Evolutionary conservation across 2,888 invertebrate genomes (phyloP), one percentile per base, ranked within the genome.

Genomic region (Tromatobia lineatoria): DNA sequence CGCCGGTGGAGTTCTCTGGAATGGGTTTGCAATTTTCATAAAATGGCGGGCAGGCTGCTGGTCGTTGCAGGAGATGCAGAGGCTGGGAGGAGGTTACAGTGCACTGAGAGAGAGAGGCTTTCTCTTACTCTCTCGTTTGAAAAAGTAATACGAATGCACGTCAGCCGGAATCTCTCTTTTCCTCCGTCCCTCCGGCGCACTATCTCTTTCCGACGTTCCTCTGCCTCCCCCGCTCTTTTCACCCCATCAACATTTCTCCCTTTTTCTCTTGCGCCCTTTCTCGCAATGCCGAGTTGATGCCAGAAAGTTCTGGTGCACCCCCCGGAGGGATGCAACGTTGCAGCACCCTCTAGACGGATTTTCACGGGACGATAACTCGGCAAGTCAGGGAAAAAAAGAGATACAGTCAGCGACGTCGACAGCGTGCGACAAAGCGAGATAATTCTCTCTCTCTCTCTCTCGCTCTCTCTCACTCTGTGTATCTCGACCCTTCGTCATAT

Each of bases 11-110:
- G 42, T 34, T 45, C 54, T 18, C 86, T 88, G 88, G 86, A 89
- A 87, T 84, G 87, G 86, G 86, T 88, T 88, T 90, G 89, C 89
- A 91, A 92, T 92, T 92, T 92, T 92, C 91, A 90, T 92, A 91
- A 91, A 92, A 91, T 90, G 89, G 88, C 88, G 83, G 83, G 47
- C 75, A 87, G 83, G 86, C 83, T 80, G 52, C 45, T 25, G 52
- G 71, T 78, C 66, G 70, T 82, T 70, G 66, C 25, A 38, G 74
- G 67, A 73, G 59, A 70, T 47, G 47, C 47, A 45, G 77, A 29
- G 23, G 59, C 69, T 75, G 66, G 75, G 73, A 29, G 29, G 34
- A 66, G 66, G 61, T 70, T 78, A 59, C 61, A 67, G 80, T 76
- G 81, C 76, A 50, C 77, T 59, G 50, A 38, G 34, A 7, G 8